Conservation (phyloP, 2,113 vertebrate species). For the Dicaeum eximium region DNA sequence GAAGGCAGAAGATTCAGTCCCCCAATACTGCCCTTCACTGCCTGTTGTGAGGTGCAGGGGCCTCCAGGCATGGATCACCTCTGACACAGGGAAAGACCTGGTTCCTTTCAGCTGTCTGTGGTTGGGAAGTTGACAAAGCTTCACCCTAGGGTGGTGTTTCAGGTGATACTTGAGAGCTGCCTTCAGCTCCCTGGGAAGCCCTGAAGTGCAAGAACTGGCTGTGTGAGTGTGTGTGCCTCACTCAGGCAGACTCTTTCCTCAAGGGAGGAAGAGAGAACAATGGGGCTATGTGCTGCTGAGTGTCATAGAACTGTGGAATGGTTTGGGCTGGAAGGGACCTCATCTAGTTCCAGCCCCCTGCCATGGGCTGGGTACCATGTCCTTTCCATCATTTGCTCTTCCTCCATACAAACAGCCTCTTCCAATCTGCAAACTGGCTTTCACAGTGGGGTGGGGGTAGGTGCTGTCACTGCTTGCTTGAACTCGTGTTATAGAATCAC, state of each 20-base stretch:
- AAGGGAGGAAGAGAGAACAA: rapidly evolving
- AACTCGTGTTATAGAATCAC: no score
- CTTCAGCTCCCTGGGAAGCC: neutral
- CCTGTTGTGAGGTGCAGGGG: neutral
- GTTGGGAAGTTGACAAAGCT: neutral
- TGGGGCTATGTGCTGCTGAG: rapidly evolving
- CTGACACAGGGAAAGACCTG: neutral
- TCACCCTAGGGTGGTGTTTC: rapidly evolving
- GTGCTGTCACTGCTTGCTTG: neutral
- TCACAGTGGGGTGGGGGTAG: neutral
- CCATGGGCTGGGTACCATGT: neutral
- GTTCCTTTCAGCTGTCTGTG: rapidly evolving
- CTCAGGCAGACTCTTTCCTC: neutral
- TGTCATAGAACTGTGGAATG: neutral
- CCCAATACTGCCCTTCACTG: rapidly evolving
- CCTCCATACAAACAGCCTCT: neutral
- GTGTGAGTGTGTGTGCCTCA: rapidly evolving
- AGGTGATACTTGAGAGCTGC: neutral
- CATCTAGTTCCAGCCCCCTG: neutral
- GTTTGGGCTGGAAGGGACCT: neutral
- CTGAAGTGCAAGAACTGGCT: neutral
- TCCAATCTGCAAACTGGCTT: no score
- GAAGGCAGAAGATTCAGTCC: neutral
- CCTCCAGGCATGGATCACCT: rapidly evolving
- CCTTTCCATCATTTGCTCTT: neutral